Percentiles rank a stretch among this genome's conserved stretches.
These are phyloP conservation scores for Thalassophryne amazonica DNA, from an alignment of 2,797 vertebrate genomes.

Conservation along the genomic window DNA sequence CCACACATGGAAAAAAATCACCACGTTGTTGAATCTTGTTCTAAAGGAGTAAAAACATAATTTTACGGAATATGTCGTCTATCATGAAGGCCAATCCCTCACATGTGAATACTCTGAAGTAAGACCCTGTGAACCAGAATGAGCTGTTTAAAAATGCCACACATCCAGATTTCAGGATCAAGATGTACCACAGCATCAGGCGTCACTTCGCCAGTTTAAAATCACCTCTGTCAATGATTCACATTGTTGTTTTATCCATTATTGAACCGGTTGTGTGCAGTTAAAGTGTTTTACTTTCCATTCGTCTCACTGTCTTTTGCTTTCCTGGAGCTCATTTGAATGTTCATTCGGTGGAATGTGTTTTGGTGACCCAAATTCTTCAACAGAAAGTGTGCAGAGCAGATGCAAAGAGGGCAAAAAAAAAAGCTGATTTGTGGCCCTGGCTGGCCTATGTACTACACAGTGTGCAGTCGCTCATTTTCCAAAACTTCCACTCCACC, in stretches of 20 bases:
- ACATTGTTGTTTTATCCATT: no score
- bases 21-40: slow-evolving; percentile 18
- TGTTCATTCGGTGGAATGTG: slow-evolving; percentile 38
- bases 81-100: slow-evolving; percentile 12
- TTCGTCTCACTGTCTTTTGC: slow-evolving; percentile 3
- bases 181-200: background rate
- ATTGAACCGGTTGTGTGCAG: background rate
- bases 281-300: background rate
- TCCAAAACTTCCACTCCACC: background rate
- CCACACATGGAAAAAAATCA: slow-evolving; percentile 23
- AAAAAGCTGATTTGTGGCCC: slow-evolving; percentile 15
- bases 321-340: slow-evolving; percentile 1
- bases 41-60: background rate
- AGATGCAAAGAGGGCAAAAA: background rate
- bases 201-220: no score
- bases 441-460: background rate
- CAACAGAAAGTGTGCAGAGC: background rate
- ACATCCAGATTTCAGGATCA: background rate
- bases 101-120: slow-evolving; percentile 1
- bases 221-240: no score
- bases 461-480: background rate
- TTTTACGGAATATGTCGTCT: slow-evolving; percentile 11
- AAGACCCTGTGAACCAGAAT: slow-evolving; percentile 6
- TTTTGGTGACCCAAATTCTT: slow-evolving; percentile 51
- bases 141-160: slow-evolving; percentile 1